Conservation (phyloP, 2,888 invertebrate species). For the Pegoplata infirma region DNA sequence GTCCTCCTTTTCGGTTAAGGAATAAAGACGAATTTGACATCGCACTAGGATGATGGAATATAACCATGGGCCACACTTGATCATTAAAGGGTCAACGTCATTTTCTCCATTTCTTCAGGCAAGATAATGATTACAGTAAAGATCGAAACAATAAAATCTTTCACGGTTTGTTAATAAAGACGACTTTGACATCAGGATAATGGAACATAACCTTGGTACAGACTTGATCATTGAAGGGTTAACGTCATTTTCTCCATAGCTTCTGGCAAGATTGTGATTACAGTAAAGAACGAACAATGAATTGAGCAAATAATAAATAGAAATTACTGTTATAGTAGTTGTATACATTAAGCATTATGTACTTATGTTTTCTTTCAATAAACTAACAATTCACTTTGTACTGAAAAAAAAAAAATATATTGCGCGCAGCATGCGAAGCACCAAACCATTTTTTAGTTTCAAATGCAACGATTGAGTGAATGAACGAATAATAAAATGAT, state of each 20-base stretch:
- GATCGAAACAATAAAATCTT: too few relatives aligned
- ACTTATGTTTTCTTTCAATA: constrained; percentile 27
- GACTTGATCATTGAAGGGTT: not conserved
- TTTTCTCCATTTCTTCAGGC: too few relatives aligned
- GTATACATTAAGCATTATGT: constrained; percentile 26
- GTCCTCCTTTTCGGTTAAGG: too few relatives aligned
- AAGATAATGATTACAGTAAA: too few relatives aligned
- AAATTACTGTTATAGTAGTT: constrained; percentile 22
- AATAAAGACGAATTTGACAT: too few relatives aligned
- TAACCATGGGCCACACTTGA: too few relatives aligned
- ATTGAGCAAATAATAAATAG: not conserved
- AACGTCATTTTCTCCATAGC: constrained; percentile 1
- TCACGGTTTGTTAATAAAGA: too few relatives aligned
- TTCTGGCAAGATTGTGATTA: constrained; percentile 18
- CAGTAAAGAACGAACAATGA: not conserved
- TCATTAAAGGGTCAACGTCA: too few relatives aligned
- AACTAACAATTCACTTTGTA: constrained; percentile 16
- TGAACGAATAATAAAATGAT: constrained; percentile 2
- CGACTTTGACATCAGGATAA: too few relatives aligned
- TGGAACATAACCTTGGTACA: too few relatives aligned
- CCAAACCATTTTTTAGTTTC: constrained; percentile 12
- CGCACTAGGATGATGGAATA: too few relatives aligned
- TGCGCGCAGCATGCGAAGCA: constrained; percentile 1
- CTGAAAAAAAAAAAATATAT: not conserved
- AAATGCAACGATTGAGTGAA: constrained; percentile 15